Evolutionary conservation across 2,888 invertebrate genomes (phyloP).

Genomic region (Metallyticus violacea): DNA sequence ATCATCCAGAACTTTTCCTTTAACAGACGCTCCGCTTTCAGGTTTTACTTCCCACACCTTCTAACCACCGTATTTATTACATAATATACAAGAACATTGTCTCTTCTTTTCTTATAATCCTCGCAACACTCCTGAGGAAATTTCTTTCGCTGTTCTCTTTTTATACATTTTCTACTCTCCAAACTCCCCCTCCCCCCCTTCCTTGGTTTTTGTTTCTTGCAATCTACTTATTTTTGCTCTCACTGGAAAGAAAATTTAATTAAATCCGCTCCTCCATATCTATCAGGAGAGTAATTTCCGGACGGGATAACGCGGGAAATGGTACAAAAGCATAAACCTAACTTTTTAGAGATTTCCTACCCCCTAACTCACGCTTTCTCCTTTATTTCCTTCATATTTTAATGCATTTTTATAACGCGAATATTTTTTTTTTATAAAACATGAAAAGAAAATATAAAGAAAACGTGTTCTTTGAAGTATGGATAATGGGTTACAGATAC

Average conservation of each 20-base stretch:
- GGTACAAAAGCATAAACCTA: neutral
- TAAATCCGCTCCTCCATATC: constrained; percentile 28
- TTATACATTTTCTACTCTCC: neutral
- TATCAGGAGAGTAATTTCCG: constrained; percentile 30
- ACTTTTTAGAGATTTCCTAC: neutral
- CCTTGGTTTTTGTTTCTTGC: neutral
- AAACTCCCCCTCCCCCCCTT: constrained; percentile 2
- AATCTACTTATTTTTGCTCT: constrained; percentile 26
- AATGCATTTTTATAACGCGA: neutral
- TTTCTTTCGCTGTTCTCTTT: neutral
- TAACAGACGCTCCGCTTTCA: neutral
- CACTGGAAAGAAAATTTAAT: constrained; percentile 27
- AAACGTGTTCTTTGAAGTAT: neutral
- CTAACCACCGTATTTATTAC: neutral
- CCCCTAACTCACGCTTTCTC: neutral
- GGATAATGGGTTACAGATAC: neutral
- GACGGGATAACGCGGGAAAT: constrained; percentile 18
- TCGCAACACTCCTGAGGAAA: neutral
- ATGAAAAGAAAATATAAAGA: neutral
- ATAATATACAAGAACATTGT: neutral
- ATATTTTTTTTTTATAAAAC: neutral
- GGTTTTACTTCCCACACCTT: neutral
- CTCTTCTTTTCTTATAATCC: neutral
- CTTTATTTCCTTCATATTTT: neutral
- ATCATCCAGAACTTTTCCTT: neutral